These are phyloP conservation scores for Pseudomyrmex cubaensis DNA, from an alignment of 1,140 invertebrate genomes.

Conservation along the genomic window DNA sequence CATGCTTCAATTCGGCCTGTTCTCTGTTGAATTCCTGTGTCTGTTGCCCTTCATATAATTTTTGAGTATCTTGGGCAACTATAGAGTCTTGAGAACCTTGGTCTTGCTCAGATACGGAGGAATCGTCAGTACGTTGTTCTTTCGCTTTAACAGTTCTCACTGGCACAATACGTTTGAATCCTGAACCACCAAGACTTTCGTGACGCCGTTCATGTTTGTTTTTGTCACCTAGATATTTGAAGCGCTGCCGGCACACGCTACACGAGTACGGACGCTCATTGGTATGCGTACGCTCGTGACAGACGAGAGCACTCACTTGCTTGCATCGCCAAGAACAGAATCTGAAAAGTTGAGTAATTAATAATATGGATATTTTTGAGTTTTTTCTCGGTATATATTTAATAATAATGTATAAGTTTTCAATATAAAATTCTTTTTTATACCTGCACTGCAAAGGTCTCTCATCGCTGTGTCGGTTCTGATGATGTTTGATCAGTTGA, in stretches of 20 bases:
- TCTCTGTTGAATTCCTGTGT: slow-evolving; percentile 59
- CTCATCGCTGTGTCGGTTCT: slow-evolving; percentile 83
- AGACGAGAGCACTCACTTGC: slow-evolving; percentile 83
- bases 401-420: neutral
- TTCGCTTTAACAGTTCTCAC: slow-evolving; percentile 76
- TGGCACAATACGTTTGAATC: slow-evolving; percentile 82
- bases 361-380: neutral
- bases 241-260: slow-evolving; percentile 98
- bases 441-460: slow-evolving; percentile 80
- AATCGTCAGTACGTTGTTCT: slow-evolving; percentile 64
- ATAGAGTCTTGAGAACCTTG: slow-evolving; percentile 20
- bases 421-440: neutral
- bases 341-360: slow-evolving; percentile 30
- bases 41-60: slow-evolving; percentile 62
- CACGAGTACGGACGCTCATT: slow-evolving; percentile 99
- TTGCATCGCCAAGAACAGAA: slow-evolving; percentile 83
- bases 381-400: too few relatives aligned
- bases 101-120: slow-evolving; percentile 76
- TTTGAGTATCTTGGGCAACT: slow-evolving; percentile 56
- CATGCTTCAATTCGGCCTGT: slow-evolving; percentile 73
- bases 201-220: slow-evolving; percentile 84
- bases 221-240: slow-evolving; percentile 94
- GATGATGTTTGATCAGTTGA: slow-evolving; percentile 84
- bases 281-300: slow-evolving; percentile 98
- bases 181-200: slow-evolving; percentile 82